Base-by-base conservation (phyloP, 2,797 vertebrate genomes). In the Scyliorhinus canicula region DNA sequence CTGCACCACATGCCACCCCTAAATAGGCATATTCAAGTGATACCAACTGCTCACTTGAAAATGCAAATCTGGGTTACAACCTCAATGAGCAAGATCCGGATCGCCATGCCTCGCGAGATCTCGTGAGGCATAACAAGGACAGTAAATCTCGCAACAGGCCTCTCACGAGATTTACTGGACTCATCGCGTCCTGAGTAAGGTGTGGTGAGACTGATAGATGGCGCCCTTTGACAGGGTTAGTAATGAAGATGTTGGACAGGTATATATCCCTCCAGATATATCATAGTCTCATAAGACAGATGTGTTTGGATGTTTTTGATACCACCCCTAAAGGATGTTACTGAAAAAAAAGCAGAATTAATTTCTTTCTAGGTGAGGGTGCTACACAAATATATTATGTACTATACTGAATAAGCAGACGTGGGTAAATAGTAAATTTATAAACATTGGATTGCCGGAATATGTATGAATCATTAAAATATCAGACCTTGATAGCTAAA, bases 401-500 rank as follows among this genome's bases (percentile, higher is more conserved):
- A 57, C 55, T 24, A 35, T 16, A 60, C 35, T 40, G 14, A 52
- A 31, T 60, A 90, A 90, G 55, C 31, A n/a, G 55, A 90, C 16
- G 14, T 57, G 12, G n/a, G 19, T 90, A n/a, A 63, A 0, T 60
- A 82, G 55, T 90, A 63, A 90, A 90, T 55, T 90, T 90, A 21
- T 19, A 82, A 47, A 4, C 2, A 35, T 21, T n/a, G 86, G 55
- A 60, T 90, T 60, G 19, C 35, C n/a, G 35, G 35, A 40, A 31
- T 57, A 6, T 60, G 35, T 40, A 35, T 82, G 44, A 82, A n/a
- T 90, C 86, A 90, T 60, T 60, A 90, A 60, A 90, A 40, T 57
- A 88, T 57, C n/a, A 90, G 35, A 90, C 35, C n/a, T 90, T 90
- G 86, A 90, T 90, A 90, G 24, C 86, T 63, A n/a, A 40, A n/a